Base-by-base conservation (phyloP, 2,113 vertebrate species). In the Oenanthe melanoleuca region DNA sequence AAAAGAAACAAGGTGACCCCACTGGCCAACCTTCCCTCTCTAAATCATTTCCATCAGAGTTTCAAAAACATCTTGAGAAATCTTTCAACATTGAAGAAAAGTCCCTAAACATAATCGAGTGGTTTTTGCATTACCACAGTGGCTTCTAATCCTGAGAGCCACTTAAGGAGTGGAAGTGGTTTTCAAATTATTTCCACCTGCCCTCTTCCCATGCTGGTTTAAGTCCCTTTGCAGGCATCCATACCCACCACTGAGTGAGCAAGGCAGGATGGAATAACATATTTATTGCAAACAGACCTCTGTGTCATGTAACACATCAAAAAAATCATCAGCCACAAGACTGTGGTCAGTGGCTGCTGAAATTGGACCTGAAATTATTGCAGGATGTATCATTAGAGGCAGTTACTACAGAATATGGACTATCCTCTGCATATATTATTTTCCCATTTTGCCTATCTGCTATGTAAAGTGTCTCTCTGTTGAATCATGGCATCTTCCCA, bases 221-320 rank as follows among this genome's bases (percentile, higher is more conserved):
- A 45, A 31, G 23, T 50, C 52, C 47, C 56, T 52, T 86, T 42
- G 38, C 38, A 63, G 38, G 56, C 19, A 1, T 70, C 33, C 0
- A 2, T 64, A 44, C 9, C 19, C 57, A 74, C 31, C 1, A 2
- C 37, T 45, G 47, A 44, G 52, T 2, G 2, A 31, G 65, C 31
- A 14, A 28, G 34, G 44, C 37, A 42, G 57, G 40, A 8, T 28
- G 53, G 66, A 59, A 60, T 72, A 28, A 34, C 40, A 26, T 3
- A 2, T 50, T 57, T 69, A 49, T 45, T 80, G 72, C 77, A 77
- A 55, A 55, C 0, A 0, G 52, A 10, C 29, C 49, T 82, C 45
- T 50, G 57, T 49, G 31, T 53, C 4, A 2, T 0, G 0, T 72
- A 69, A 49, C 0, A 0, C 37, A 40, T n/a, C 0, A 5, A 71